phyloP scores from a whole-genome alignment of 2,888 invertebrate genomes.

The Atherix ibis region DNA sequence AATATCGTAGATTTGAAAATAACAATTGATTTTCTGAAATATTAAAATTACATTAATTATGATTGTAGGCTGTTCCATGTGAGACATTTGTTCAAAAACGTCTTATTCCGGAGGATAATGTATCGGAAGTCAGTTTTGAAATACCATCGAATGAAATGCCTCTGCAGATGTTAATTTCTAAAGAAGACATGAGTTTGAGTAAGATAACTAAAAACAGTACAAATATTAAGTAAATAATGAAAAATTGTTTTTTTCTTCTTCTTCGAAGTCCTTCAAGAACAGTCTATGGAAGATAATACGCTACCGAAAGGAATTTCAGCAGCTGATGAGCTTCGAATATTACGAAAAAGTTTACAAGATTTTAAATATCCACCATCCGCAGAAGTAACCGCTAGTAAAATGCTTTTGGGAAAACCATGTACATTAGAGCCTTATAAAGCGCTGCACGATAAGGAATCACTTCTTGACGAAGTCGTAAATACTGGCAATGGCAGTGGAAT shows the following conservation, averaged over 20 bases:
- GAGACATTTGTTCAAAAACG: conserved; percentile 7
- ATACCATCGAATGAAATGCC: conserved; percentile 24
- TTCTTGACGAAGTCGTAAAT: conserved; percentile 53
- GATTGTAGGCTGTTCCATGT: conserved; percentile 3
- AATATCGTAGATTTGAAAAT: too few relatives aligned
- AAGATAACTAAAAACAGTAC: conserved; percentile 9
- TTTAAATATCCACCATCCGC: conserved; percentile 21
- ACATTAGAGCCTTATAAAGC: conserved; percentile 39
- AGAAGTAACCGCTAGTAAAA: conserved; percentile 21
- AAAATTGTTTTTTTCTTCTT: conserved; percentile 1
- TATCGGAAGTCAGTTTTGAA: conserved; percentile 29
- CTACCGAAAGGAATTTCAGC: conserved; percentile 20
- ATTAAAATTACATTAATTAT: background rate
- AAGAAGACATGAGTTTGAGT: conserved; percentile 20
- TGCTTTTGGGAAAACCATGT: conserved; percentile 37
- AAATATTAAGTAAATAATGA: conserved; percentile 20
- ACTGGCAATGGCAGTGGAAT: conserved; percentile 66
- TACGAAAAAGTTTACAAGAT: conserved; percentile 20
- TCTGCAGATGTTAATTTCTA: conserved; percentile 25
- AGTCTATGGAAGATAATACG: conserved; percentile 37
- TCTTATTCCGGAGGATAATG: conserved; percentile 18
- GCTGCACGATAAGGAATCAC: conserved; percentile 49
- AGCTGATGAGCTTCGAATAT: conserved; percentile 29
- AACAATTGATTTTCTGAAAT: too few relatives aligned
- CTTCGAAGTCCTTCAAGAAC: conserved; percentile 40